Evolutionary conservation across 2,113 vertebrate genomes (phyloP).

Genomic region (Mellivora capensis): DNA sequence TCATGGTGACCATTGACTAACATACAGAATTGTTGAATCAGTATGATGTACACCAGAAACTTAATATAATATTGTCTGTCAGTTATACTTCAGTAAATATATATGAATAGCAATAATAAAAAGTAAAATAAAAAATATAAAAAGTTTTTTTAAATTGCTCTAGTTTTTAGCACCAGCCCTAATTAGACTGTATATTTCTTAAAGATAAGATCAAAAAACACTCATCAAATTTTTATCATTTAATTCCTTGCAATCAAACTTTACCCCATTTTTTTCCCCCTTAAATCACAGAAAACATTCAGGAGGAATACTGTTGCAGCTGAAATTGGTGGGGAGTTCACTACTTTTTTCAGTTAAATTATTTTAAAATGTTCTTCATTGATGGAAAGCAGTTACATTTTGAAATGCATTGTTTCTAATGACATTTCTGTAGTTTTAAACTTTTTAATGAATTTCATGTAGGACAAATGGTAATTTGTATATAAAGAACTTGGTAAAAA

Average conservation of each 20-base stretch:
- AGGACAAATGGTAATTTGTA: constrained; percentile 84
- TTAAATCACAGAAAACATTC: constrained; percentile 71
- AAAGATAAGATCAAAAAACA: constrained; percentile 17
- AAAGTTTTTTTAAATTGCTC: not conserved
- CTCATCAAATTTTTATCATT: constrained; percentile 17
- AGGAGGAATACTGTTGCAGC: constrained; percentile 71
- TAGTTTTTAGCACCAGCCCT: not conserved
- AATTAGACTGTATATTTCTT: constrained; percentile 36
- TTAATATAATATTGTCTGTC: not conserved
- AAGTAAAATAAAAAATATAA: not conserved
- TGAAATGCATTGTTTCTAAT: constrained; percentile 82
- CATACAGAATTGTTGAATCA: not conserved
- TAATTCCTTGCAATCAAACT: constrained; percentile 41
- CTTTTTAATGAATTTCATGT: constrained; percentile 85
- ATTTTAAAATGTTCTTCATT: constrained; percentile 79
- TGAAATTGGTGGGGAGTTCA: constrained; percentile 72
- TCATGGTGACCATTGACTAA: not conserved
- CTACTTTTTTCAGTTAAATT: constrained; percentile 79
- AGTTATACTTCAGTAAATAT: not conserved
- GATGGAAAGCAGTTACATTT: constrained; percentile 80
- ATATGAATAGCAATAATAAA: not conserved
- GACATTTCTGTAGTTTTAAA: constrained; percentile 87
- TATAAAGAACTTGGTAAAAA: constrained; percentile 84
- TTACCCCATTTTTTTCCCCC: not conserved
- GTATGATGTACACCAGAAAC: not conserved